Conservation (phyloP, 2,113 vertebrate genomes). For the Pholis gunnellus region DNA sequence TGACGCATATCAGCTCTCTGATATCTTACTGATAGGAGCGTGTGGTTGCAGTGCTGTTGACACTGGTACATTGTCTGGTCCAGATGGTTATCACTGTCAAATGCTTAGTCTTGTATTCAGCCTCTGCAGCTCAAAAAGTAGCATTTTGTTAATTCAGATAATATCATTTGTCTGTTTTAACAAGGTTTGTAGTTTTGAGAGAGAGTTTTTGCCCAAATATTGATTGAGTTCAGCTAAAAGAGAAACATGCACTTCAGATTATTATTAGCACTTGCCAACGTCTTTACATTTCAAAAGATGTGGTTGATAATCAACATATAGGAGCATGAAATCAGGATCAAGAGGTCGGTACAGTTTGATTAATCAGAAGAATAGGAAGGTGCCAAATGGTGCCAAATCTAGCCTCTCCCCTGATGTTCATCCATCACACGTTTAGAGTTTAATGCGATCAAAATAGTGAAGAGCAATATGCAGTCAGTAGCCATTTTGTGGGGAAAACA, state of each 20-base stretch:
- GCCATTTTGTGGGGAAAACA: constrained; percentile 40
- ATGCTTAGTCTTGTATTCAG: background rate
- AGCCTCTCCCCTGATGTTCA: background rate
- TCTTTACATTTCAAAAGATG: background rate
- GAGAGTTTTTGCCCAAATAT: background rate
- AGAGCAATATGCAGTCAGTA: constrained; percentile 15
- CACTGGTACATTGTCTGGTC: constrained; percentile 49
- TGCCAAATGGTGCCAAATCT: background rate
- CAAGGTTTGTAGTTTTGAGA: background rate
- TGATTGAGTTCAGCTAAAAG: background rate
- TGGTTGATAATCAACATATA: background rate
- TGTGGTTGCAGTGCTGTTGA: constrained; percentile 61
- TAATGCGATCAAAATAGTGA: constrained; percentile 13
- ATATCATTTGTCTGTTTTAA: background rate
- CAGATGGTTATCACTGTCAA: constrained; percentile 64
- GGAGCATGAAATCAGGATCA: background rate
- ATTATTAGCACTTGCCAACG: background rate
- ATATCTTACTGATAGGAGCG: constrained; percentile 67
- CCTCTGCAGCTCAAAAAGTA: constrained; percentile 1
- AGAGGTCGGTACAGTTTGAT: constrained; percentile 1
- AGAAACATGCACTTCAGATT: background rate
- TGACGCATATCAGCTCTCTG: constrained; percentile 64
- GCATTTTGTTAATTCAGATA: constrained; percentile 1
- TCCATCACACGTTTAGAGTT: constrained; percentile 3
- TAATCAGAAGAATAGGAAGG: background rate